A percentile compares a stretch with the other conserved stretches of the same genome.
phyloP scores from a whole-genome alignment of 1,140 invertebrate species.

The Brachionus plicatilis region DNA sequence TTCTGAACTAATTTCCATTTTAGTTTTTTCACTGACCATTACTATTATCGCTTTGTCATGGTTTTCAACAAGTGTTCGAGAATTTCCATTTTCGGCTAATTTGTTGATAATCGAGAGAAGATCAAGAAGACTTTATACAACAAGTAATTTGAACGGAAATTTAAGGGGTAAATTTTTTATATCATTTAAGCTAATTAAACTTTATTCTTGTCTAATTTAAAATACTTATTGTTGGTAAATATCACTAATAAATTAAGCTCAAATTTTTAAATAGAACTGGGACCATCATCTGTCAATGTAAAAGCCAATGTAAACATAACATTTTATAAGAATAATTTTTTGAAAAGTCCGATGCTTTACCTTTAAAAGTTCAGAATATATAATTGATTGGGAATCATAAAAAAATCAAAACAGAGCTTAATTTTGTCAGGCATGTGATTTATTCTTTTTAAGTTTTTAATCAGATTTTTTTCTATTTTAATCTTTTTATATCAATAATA shows the following conservation, averaged over 20 bases:
- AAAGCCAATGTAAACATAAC: too few relatives aligned
- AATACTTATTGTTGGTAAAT: background rate
- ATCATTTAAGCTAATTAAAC: background rate
- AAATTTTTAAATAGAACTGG: too few relatives aligned
- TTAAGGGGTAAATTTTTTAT: background rate
- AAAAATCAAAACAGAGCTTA: too few relatives aligned
- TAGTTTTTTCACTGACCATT: background rate
- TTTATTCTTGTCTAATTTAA: background rate
- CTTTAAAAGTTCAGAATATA: too few relatives aligned
- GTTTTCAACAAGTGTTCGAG: conserved; percentile 24
- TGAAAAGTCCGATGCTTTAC: background rate
- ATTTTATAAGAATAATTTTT: background rate
- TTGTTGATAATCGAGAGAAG: conserved; percentile 35
- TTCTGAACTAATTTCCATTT: background rate
- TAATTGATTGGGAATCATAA: too few relatives aligned
- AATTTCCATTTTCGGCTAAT: conserved; percentile 23
- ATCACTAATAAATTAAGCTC: background rate
- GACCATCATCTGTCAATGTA: too few relatives aligned
- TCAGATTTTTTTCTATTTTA: too few relatives aligned
- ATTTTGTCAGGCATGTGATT: too few relatives aligned
- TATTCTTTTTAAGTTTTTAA: too few relatives aligned
- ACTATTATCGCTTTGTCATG: conserved; percentile 18
- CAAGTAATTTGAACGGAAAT: background rate
- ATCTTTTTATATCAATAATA: too few relatives aligned
- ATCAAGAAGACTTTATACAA: background rate